Evolutionary conservation across 2,888 invertebrate genomes (phyloP), one percentile per base, ranked within the genome.

Genomic region (Drosophila nigricruria): DNA sequence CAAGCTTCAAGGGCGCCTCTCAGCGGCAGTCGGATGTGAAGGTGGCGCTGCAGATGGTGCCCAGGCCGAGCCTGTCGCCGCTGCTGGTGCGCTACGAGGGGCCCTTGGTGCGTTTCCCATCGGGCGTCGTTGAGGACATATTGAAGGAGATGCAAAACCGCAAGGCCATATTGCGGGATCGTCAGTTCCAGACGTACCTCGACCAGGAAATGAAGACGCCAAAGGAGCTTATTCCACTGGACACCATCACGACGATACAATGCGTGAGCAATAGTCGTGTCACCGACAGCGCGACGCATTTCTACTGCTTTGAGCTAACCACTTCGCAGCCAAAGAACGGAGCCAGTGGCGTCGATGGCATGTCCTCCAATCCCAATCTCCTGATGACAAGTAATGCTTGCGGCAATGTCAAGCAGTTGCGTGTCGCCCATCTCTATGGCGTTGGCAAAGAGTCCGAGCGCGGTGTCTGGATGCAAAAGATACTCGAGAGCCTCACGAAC

Each of bases 141-240:
- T 95, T 96, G 58, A 96, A 96, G 73, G 96, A 97, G 90, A 95
- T 96, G 88, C 96, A 96, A 73, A 94, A 94, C n/a, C 94, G 96
- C 45, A 95, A 95, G 92, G 96, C 96, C 89, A 94, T 96, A 43
- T 91, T 97, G 27, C 94, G 95, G 5, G 96, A 96, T 77, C 95
- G 96, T 49, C 95, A 95, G 88, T 93, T 97, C 32, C 94, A 95
- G 76, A 96, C 96, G 88, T 96, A 95, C 84, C 93, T 95, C 6
- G 97, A 97, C 89, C 95, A 95, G 78, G 95, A 95, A 60, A 95
- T 95, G 92, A 94, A 95, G 40, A 93, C 94, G 40, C 90, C 95
- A 25, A 96, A 96, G 89, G 97, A 97, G 92, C 93, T 94, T 25
- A 95, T 97, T 88, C 93, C 95, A 6, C 93, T 97, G 75, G 95